Evolutionary conservation across 2,113 vertebrate genomes (phyloP).

Genomic region (Oncorhynchus mykiss): DNA sequence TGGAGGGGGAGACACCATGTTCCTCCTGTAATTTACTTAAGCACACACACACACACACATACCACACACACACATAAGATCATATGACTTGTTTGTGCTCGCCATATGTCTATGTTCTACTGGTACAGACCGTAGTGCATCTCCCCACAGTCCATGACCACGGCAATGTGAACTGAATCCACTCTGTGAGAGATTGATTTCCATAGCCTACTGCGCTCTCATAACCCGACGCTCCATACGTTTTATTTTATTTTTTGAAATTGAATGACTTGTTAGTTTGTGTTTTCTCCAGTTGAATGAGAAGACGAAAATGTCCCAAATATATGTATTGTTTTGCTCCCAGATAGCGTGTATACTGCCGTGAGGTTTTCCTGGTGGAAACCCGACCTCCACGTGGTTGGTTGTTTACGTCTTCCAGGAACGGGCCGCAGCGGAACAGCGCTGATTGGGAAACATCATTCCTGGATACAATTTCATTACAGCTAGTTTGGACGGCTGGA

Average conservation of each 20-base stretch:
- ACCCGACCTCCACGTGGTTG: conserved; percentile 54
- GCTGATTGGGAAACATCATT: conserved; percentile 55
- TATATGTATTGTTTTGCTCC: not conserved
- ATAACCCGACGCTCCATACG: too few species aligned
- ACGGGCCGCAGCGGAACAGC: conserved; percentile 6
- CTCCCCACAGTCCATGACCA: not conserved
- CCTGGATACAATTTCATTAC: conserved; percentile 45
- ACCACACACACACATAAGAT: not conserved
- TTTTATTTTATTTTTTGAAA: too few species aligned
- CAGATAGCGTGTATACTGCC: conserved; percentile 1
- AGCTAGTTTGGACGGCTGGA: conserved; percentile 17
- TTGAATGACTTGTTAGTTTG: not conserved
- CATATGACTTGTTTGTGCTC: not conserved
- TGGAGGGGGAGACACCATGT: not conserved
- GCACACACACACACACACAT: too few species aligned
- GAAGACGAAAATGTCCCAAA: too few species aligned
- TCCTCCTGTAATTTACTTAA: not conserved
- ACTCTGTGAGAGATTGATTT: not conserved
- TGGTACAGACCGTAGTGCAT: not conserved
- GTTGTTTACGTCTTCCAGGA: conserved; percentile 74
- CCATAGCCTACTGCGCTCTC: not conserved
- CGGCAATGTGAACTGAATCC: not conserved
- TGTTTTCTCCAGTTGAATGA: not conserved
- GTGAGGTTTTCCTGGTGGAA: conserved; percentile 48
- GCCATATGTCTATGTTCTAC: not conserved